These are phyloP conservation scores for Agriopis aurantiaria DNA, from an alignment of 2,888 invertebrate species.

Conservation along the genomic window DNA sequence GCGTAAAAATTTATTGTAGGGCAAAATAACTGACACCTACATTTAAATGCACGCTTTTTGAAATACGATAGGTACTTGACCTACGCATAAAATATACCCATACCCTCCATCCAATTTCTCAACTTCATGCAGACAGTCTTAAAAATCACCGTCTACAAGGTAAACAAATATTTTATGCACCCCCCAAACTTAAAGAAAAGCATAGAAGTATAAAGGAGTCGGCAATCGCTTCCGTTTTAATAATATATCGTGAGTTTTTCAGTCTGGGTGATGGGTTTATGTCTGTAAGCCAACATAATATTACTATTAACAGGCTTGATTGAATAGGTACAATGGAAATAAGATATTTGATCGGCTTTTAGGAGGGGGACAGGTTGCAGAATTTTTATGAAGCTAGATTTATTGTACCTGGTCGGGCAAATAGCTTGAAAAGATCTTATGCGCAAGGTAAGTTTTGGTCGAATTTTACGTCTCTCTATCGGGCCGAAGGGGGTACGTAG, in stretches of 20 bases:
- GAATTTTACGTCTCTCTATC: no score
- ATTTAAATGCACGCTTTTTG: no score
- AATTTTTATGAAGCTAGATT: no score
- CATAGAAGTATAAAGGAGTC: constrained; percentile 59
- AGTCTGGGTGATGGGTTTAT: constrained; percentile 48
- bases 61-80: no score
- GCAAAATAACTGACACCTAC: no score
- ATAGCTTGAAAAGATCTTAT: no score
- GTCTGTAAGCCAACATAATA: constrained; percentile 41
- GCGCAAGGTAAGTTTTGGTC: no score
- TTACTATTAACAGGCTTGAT: constrained; percentile 18
- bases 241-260: constrained; percentile 57
- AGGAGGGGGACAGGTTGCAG: neutral
- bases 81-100: no score
- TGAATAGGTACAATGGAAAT: constrained; percentile 14
- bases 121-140: constrained; percentile 1
- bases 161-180: constrained; percentile 82
- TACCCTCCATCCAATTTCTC: neutral
- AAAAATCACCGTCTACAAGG: constrained; percentile 32
- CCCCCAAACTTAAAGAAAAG: constrained; percentile 68
- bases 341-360: constrained; percentile 56
- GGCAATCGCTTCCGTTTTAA: constrained; percentile 73
- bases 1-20: no score
- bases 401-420: no score
- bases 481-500: no score